Base-by-base conservation (phyloP, 2,888 invertebrate genomes). In the Orthosia cruda region DNA sequence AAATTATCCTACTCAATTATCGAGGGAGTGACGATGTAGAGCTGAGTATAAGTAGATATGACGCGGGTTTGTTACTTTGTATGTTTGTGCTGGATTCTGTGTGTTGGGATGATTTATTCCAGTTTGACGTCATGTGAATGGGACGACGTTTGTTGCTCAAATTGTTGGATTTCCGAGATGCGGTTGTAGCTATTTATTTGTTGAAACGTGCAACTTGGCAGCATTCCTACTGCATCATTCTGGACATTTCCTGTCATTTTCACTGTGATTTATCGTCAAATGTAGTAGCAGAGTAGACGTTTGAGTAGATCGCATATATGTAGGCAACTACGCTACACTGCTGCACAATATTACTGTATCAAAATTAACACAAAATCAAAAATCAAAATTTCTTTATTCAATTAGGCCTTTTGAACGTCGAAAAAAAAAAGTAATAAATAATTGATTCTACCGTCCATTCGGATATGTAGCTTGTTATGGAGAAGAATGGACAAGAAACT, bases 1-100 rank as follows among this genome's bases (percentile, higher is more conserved):
- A 96, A 96, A 96, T 96, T 95, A 96, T 96, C 96, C 96, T 93
- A 91, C 93, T 93, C 93, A 90, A 91, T 96, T 95, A 96, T 95
- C 93, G 89, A 91, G 94, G 93, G 93, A 94, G 91, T 94, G 94
- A 94, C 93, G 94, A 69, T 62, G 83, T 80, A 92, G 92, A 89
- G 54, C 54, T 84, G 76, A 20, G 62, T 73, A 89, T 65, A 62
- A 52, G 59, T 86, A 91, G 92, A 92, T 40, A 61, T 80, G 83
- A 63, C 80, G 72, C 55, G 45, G 11, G 12, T 47, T 74, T 40
- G 45, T 23, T 50, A 71, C 72, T 76, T 83, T 88, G 88, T 71
- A 63, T 49, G 55, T 55, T 71, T 78, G 80, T 50, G 40, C 66
- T 66, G 65, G 64, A 70, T 74, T 84, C 49, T 58, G n/a, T 52